Evolutionary conservation across 2,113 vertebrate genomes (phyloP).

Genomic region (Cryptomyrus ogoouensis): DNA sequence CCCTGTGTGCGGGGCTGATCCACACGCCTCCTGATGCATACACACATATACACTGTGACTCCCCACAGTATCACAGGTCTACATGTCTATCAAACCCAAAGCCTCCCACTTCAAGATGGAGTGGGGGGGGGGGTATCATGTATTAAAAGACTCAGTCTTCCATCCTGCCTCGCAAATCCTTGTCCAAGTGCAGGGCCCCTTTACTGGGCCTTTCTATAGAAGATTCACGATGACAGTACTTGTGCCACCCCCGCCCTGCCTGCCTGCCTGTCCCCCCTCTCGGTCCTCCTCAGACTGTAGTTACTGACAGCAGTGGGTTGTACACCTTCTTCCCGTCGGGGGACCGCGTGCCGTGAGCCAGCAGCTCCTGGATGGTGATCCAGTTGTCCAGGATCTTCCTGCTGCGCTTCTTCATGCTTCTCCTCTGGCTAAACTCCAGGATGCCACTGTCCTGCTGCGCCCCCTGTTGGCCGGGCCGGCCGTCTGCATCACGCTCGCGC

Average conservation of each 20-base stretch:
- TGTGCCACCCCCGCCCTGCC: not conserved
- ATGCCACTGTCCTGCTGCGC: conserved; percentile 61
- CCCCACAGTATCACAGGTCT: not conserved
- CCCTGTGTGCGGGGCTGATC: not conserved
- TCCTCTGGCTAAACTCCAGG: conserved; percentile 77
- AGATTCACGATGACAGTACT: not conserved
- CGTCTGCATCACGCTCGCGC: conserved; percentile 58
- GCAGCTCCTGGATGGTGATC: conserved; percentile 89
- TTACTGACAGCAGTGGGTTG: conserved; percentile 82
- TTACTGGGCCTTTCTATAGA: not conserved
- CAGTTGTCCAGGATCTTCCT: conserved; percentile 86
- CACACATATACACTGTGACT: not conserved
- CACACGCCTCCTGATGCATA: not conserved
- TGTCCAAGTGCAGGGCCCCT: not conserved
- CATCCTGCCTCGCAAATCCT: not conserved
- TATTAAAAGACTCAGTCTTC: not conserved
- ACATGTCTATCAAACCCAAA: not conserved
- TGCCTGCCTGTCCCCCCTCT: not conserved
- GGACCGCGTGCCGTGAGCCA: conserved; percentile 77
- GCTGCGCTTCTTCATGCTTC: conserved; percentile 77
- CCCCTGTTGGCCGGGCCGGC: conserved; percentile 56
- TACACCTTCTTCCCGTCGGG: conserved; percentile 78
- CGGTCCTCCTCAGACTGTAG: conserved; percentile 68
- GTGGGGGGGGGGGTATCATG: not conserved
- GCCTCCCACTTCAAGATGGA: not conserved